phyloP scores from a whole-genome alignment of 2,113 vertebrate species.

The Nymphicus hollandicus region DNA sequence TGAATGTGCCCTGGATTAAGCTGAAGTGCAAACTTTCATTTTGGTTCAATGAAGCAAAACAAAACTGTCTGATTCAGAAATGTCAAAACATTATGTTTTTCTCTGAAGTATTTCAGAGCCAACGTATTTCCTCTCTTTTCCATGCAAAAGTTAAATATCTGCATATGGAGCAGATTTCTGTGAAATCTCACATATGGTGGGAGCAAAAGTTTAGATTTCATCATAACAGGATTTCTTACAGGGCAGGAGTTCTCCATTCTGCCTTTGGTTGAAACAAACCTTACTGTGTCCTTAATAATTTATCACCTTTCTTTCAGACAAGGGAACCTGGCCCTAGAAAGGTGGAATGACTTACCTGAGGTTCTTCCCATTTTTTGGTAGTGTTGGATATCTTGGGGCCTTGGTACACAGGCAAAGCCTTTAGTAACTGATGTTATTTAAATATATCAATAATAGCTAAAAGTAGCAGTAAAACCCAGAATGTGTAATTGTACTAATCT shows the following conservation, averaged over 20 bases:
- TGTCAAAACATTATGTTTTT: background rate
- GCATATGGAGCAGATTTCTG: background rate
- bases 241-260: background rate
- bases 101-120: background rate
- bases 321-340: background rate
- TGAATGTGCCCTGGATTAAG: background rate
- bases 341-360: background rate
- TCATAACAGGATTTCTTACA: background rate
- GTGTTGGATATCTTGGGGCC: background rate
- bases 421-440: background rate
- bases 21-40: background rate
- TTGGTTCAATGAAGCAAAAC: background rate
- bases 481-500: background rate
- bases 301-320: background rate
- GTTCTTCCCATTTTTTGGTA: background rate
- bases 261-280: background rate
- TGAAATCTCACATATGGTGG: background rate
- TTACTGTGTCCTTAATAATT: background rate
- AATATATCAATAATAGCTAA: background rate
- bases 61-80: slow-evolving; percentile 3
- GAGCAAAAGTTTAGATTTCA: background rate
- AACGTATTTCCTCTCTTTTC: background rate
- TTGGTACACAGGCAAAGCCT: background rate
- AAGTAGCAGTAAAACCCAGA: background rate
- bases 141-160: slow-evolving; percentile 14